Conservation (phyloP, 2,113 vertebrate species). For the Hystrix cristata region DNA sequence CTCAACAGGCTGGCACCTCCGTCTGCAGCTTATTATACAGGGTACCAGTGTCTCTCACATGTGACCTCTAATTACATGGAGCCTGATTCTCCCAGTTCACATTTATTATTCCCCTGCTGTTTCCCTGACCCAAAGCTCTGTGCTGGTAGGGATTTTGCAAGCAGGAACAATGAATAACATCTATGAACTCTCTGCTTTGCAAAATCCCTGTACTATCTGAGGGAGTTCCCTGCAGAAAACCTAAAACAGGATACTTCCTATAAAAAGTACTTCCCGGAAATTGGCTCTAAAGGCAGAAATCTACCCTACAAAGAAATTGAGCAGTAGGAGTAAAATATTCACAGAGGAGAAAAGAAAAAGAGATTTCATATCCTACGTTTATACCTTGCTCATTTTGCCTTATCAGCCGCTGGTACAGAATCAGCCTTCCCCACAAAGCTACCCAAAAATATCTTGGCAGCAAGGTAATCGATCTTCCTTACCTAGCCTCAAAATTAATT, state of each 20-base stretch:
- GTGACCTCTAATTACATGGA: neutral
- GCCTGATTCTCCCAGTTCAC: neutral
- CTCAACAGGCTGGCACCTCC: neutral
- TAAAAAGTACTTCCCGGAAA: neutral
- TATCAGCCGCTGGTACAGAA: neutral
- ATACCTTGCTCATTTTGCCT: neutral
- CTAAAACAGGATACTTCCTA: neutral
- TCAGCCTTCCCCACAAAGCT: neutral
- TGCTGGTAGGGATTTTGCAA: neutral
- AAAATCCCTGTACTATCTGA: neutral
- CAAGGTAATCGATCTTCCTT: neutral
- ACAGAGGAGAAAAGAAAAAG: neutral
- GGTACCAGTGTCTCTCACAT: neutral
- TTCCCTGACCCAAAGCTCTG: neutral
- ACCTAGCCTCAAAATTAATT: conserved; percentile 21
- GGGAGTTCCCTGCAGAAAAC: conserved; percentile 23
- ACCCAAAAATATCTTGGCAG: neutral
- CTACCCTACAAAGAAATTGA: neutral
- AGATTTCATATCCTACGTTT: accelerated
- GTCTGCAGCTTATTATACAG: conserved; percentile 25
- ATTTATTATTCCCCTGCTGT: conserved; percentile 2
- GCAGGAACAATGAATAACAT: neutral
- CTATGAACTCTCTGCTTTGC: neutral
- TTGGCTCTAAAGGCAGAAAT: neutral
- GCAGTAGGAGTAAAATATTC: neutral